These are phyloP conservation scores for Engystomops pustulosus DNA, from an alignment of 2,113 vertebrate genomes.

Conservation along the genomic window DNA sequence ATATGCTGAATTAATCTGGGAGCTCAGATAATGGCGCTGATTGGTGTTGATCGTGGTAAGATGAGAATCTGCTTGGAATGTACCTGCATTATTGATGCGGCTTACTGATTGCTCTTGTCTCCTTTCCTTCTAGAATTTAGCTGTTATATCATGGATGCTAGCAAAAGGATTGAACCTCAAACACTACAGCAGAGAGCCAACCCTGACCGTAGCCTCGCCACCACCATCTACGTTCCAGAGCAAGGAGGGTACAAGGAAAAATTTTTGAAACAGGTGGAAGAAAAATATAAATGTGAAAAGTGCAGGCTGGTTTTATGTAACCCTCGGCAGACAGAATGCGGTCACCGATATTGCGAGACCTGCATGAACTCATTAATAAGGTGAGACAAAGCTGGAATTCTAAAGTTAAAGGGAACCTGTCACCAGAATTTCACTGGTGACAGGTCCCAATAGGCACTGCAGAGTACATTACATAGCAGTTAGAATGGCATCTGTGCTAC, in stretches of 20 bases:
- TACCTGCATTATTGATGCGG: not conserved
- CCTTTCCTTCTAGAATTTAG: slow-evolving; percentile 63
- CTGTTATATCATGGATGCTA: slow-evolving; percentile 72
- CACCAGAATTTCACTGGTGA: too few relatives aligned
- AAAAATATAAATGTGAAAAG: slow-evolving; percentile 94
- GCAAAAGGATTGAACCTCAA: slow-evolving; percentile 76
- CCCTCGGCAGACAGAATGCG: slow-evolving; percentile 94
- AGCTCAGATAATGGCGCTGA: not conserved
- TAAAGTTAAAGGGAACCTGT: too few relatives aligned
- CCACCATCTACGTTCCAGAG: slow-evolving; percentile 75
- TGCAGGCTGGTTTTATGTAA: slow-evolving; percentile 91
- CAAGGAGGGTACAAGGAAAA: slow-evolving; percentile 92
- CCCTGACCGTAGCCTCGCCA: slow-evolving; percentile 70
- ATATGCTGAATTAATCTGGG: not conserved
- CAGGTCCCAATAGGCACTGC: too few relatives aligned
- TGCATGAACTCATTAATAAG: slow-evolving; percentile 84
- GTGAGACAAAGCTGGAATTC: slow-evolving; percentile 61
- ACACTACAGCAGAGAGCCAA: slow-evolving; percentile 75
- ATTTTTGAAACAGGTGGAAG: slow-evolving; percentile 87
- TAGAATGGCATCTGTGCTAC: too few relatives aligned
- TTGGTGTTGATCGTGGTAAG: not conserved
- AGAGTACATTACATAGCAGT: too few relatives aligned
- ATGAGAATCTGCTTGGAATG: too few relatives aligned
- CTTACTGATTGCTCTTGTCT: not conserved
- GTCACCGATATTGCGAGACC: slow-evolving; percentile 94